Evolutionary conservation across 2,888 invertebrate genomes (phyloP), one percentile per base, ranked within the genome.

Genomic region (Lasioglossum leucozonium): DNA sequence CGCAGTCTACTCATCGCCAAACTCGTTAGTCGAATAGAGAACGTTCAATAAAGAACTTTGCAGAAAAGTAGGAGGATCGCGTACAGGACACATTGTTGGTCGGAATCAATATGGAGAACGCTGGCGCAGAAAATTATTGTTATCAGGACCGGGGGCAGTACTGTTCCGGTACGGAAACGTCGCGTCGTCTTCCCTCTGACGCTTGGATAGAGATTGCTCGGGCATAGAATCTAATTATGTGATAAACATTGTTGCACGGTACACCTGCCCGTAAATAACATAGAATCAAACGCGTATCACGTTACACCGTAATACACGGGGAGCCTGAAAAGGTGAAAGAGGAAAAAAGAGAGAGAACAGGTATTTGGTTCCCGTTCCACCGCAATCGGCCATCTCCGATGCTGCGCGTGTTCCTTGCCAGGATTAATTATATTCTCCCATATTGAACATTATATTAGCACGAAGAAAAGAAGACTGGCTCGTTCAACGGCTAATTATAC

Each of bases 271-370:
- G 89, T 87, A 91, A 91, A 92, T 92, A 92, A 92, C 87, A 91
- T 92, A 88, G 91, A 91, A 91, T 92, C 90, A 91, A 88, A 91
- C 78, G 84, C 85, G 91, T 91, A 90, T 92, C 91, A 72, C 71
- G 89, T 92, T 91, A 89, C 91, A 84, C 86, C 82, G 87, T 89
- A 90, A 91, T 90, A 88, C 83, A 87, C 86, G 78, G 71, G 80
- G 75, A 30, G 65, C 78, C 84, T 72, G 65, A 51, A 65, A 72
- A 69, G 75, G 13, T 6, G 65, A 3, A 18, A 34, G 34, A 34
- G 34, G 18, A 16, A 18, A 62, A 72, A 62, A 72, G 75, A 22
- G 67, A 58, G 65, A 69, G 44, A 79, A 89, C 87, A 86, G 89
- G 86, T 87, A 86, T 80, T 71, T 55, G 81, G 81, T 73, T 26